These are phyloP conservation scores for Eilema griseolum DNA, from an alignment of 2,888 invertebrate genomes.

Conservation along the genomic window DNA sequence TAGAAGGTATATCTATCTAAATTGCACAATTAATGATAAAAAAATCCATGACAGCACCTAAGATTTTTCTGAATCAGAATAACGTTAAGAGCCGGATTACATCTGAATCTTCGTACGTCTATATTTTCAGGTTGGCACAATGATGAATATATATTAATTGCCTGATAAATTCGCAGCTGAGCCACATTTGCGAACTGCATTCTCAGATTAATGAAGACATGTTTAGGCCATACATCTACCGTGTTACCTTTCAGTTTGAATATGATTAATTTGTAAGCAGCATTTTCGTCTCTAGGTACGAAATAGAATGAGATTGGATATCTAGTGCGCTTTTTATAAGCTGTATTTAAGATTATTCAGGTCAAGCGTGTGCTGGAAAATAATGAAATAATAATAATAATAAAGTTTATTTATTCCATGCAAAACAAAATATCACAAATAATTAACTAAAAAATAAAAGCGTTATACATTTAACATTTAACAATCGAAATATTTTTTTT, in stretches of 20 bases:
- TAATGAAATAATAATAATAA: conserved; percentile 1
- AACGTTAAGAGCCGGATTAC: neutral
- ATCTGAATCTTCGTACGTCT: neutral
- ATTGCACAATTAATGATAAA: neutral
- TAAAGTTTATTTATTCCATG: too few species aligned
- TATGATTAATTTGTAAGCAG: conserved; percentile 37
- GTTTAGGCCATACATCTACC: conserved; percentile 38
- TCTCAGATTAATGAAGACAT: conserved; percentile 35
- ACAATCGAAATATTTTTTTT: too few species aligned
- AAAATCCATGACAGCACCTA: neutral
- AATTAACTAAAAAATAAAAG: too few species aligned
- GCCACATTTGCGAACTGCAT: conserved; percentile 39
- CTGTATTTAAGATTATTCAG: neutral
- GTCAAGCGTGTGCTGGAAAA: neutral
- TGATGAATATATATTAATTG: conserved; percentile 33
- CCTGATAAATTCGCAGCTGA: conserved; percentile 18
- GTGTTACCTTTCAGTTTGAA: conserved; percentile 13
- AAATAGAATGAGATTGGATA: conserved; percentile 18
- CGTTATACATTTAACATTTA: too few species aligned
- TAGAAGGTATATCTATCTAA: too few species aligned
- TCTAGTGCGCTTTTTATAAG: conserved; percentile 19
- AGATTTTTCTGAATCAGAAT: neutral
- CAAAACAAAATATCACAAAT: too few species aligned
- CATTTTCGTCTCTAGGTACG: conserved; percentile 32
- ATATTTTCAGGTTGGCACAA: conserved; percentile 21